Evolutionary conservation across 92 coral and sea anemone species (phyloP), one percentile per base, ranked within the genome.

Genomic region (Scolanthus callimorphus): DNA sequence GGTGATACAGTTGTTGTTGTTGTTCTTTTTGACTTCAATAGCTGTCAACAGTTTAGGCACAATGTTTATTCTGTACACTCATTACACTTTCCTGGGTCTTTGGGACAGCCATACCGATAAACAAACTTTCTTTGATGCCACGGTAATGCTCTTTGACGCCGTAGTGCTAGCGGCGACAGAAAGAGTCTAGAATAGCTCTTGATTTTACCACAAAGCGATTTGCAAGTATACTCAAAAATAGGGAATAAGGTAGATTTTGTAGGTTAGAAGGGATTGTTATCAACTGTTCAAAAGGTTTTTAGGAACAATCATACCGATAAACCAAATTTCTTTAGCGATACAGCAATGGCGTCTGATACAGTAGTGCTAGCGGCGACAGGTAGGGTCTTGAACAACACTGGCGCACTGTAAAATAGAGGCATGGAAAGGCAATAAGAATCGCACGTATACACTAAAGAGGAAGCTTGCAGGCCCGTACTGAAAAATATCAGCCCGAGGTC

Each of bases 331-430:
- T 72, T 63, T 29, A 91, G 41, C 29, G 90, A 80, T 17, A 57
- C 39, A 1, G 45, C 39, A 0, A 80, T 57, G 21, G 87, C 77
- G 3, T 91, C 92, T n/a, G 17, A 24, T 4, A 75, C 95, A 10
- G 82, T 73, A 22, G 97, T 87, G 28, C 74, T 59, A 15, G 86
- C 85, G 12, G 75, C 69, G 11, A 91, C 96, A 25, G 90, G 85
- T 0, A 87, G 50, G 24, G 86, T 91, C 60, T 86, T 91, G 59
- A 77, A 84, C 3, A 43, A n/a, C 4, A 72, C 61, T 11, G 74
- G 22, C n/a, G 52, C 74, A 43, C 89, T 75, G 60, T 10, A 47
- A 4, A 15, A 13, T 21, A 27, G 39, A 34, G 15, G 41, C n/a
- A n/a, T n/a, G n/a, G n/a, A n/a, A n/a, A n/a, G n/a, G n/a, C n/a